Base-by-base conservation (phyloP, 53 echinoderm and acorn worm species). In the Mesocentrotus franciscanus region DNA sequence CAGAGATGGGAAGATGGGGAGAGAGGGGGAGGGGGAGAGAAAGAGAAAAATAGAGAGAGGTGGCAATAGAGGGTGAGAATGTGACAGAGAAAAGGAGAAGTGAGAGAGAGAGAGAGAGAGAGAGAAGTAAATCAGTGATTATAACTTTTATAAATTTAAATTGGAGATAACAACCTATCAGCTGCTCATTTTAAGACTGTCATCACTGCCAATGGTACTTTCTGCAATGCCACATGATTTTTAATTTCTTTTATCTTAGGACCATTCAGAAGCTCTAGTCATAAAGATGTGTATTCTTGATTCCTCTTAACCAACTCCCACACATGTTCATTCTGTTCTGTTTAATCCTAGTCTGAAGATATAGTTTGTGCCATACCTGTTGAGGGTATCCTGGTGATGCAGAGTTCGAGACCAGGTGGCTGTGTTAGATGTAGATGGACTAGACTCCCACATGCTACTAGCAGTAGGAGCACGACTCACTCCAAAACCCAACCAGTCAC, bases 401-500 rank as follows among this genome's bases (percentile, higher is more conserved):
- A 15, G 97, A 92, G 56, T 95, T 96, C 24, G 97, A 56, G 97
- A 96, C 97, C 97, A 97, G 70, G 96, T 91, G 59, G 96, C 55
- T 62, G 96, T 91, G 29, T 84, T 62, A 36, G 96, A 90, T 71
- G 96, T 96, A 74, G 96, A 79, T 6, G 96, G 97, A 92, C 90
- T 95, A 58, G 97, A 92, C 64, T 98, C 96, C 99, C 99, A 98
- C 93, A 98, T 84, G 90, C 96, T 96, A 89, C 96, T 97, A 83
- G 95, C 32, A 34, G 96, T 92, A 36, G 95, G 96, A 85, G 97
- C 97, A 92, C 95, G 96, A 74, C 96, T 97, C 17, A 97, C 95
- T 11, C 97, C 97, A 84, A 96, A 96, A 1, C 97, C 96, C 35
- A 95, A 91, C 97, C 97, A 97, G 95, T 98, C 97, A 66, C 95